phyloP scores from a whole-genome alignment of 2,888 invertebrate species.

The Oxyscelio sp. region DNA sequence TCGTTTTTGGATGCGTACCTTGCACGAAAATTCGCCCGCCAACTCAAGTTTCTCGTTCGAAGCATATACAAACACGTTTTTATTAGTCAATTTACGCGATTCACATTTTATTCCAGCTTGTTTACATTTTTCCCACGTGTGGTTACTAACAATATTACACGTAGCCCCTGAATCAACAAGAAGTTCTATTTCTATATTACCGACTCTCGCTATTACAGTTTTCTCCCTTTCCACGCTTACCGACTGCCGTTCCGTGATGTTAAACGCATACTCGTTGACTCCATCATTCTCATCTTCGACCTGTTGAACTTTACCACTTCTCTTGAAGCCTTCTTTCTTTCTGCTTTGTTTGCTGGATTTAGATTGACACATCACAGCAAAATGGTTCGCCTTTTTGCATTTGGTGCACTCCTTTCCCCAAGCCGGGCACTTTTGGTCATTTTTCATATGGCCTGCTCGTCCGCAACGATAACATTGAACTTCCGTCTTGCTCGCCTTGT shows the following conservation, averaged over 20 bases:
- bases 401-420: conserved; percentile 68
- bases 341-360: conserved; percentile 8
- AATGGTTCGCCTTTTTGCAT: conserved; percentile 75
- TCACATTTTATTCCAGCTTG: conserved; percentile 30
- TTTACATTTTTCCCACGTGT: conserved; percentile 72
- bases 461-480: too few species aligned
- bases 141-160: conserved; percentile 72
- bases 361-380: conserved; percentile 57
- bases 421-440: conserved; percentile 73
- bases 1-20: conserved; percentile 52
- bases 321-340: background rate
- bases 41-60: conserved; percentile 59
- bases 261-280: too few species aligned
- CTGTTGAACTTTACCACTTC: background rate
- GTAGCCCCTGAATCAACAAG: conserved; percentile 69
- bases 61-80: conserved; percentile 72
- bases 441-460: background rate
- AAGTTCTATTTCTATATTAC: conserved; percentile 70
- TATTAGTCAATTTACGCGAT: conserved; percentile 65
- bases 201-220: conserved; percentile 6
- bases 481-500: too few species aligned
- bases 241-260: too few species aligned
- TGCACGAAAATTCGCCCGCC: conserved; percentile 76
- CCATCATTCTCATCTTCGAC: background rate
- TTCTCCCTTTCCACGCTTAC: too few species aligned